Percentiles rank a stretch among this genome's conserved stretches.
phyloP scores from a whole-genome alignment of 1,140 invertebrate species.

The Euwallacea fornicatus region DNA sequence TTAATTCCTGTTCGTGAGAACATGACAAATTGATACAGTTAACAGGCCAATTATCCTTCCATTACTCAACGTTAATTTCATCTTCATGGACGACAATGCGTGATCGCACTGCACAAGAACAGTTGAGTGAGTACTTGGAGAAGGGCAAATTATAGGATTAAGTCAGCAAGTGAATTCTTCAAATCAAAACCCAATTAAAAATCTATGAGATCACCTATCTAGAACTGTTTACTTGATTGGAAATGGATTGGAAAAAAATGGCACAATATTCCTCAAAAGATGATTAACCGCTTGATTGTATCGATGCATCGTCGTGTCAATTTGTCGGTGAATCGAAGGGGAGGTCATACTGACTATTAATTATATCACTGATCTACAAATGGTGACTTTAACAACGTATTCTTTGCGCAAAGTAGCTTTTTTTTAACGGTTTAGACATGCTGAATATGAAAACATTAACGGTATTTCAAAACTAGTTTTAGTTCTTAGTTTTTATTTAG shows the following conservation, averaged over 20 bases:
- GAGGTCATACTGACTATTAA: slow-evolving; percentile 16
- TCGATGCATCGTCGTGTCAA: slow-evolving; percentile 11
- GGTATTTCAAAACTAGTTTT: no score
- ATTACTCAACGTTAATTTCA: slow-evolving; percentile 13
- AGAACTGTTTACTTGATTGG: background rate
- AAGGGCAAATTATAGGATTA: slow-evolving; percentile 14
- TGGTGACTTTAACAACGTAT: no score
- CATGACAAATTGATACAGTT: slow-evolving; percentile 25
- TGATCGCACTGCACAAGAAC: slow-evolving; percentile 12
- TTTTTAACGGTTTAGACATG: no score
- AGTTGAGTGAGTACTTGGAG: slow-evolving; percentile 15
- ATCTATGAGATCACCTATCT: slow-evolving; percentile 15
- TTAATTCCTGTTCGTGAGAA: slow-evolving; percentile 22
- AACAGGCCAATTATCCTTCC: slow-evolving; percentile 21
- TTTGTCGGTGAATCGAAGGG: background rate
- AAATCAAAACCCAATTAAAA: slow-evolving; percentile 23
- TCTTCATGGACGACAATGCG: slow-evolving; percentile 19
- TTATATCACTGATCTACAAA: no score
- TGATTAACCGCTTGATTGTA: slow-evolving; percentile 19
- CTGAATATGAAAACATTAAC: no score
- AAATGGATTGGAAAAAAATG: slow-evolving; percentile 6
- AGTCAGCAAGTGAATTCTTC: slow-evolving; percentile 1
- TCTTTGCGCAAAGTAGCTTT: no score
- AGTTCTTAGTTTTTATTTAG: no score
- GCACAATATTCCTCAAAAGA: slow-evolving; percentile 20